Base-by-base conservation (phyloP, 2,113 vertebrate genomes). In the Paralichthys olivaceus region DNA sequence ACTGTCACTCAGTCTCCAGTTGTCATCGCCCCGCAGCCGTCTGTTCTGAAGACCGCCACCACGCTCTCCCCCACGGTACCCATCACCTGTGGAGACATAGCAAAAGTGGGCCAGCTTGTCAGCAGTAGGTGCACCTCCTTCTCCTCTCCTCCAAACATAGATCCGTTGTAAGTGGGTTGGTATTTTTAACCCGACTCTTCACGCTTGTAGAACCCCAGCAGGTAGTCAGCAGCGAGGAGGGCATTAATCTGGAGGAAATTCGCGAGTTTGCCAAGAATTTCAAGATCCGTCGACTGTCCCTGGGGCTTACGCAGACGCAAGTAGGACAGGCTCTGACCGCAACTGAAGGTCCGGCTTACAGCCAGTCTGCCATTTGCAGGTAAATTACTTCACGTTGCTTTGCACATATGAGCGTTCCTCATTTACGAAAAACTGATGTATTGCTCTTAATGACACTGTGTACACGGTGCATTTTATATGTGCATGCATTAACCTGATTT, bases 241-340 rank as follows among this genome's bases (percentile, higher is more conserved):
- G 96, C 40, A 98, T 99, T 83, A 98, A 99, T 91, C 94, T 99
- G 85, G 97, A 98, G 87, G 97, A 98, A 87, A 99, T 99, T 59
- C 95, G 97, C 14, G 97, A 99, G 90, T 99, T 99, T 88, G 97
- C 97, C 88, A 99, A 98, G 94, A 98, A 97, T 88, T 99, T 99
- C 91, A 99, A 99, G 93, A 98, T 99, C 79, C 96, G 97, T 0
- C 94, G 97, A 63, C 91, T 99, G 32, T 98, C 97, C 20, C 89
- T 99, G 43, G 97, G 97, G 20, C 94, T 99, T 58, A 98, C 97
- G 0, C 97, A 99, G 94, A 98, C 97, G 1, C 97, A 99, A 94
- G 97, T 99, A 84, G 97, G 97, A 2, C 97, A 99, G 84, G 97
- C 97, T 6, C 92, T 99, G 68, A 99, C 97, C 1, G 97, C 97